Evolutionary conservation across 2,113 vertebrate species (phyloP).

Genomic region (Shinisaurus crocodilurus): DNA sequence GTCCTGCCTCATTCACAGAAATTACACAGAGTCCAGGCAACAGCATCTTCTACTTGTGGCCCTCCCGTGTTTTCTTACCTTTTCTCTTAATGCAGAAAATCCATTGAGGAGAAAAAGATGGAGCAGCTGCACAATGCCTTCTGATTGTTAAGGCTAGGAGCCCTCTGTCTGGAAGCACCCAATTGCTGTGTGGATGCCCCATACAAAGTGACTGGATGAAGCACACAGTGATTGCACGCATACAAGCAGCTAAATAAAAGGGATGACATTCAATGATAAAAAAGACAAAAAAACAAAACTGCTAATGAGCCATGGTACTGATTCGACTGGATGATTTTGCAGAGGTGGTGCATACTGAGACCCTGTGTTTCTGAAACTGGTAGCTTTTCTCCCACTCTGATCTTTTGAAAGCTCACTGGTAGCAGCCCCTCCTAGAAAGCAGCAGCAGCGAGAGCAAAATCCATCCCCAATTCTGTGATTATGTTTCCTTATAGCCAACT

Average conservation of each 20-base stretch:
- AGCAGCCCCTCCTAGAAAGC: background rate
- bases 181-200: background rate
- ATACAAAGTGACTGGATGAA: background rate
- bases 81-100: no score
- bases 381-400: background rate
- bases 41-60: no score
- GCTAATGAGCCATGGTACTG: background rate
- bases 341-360: background rate
- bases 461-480: conserved; percentile 56
- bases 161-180: no score
- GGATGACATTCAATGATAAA: background rate
- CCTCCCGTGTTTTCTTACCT: no score
- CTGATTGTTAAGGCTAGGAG: no score
- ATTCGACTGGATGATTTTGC: background rate
- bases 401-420: background rate
- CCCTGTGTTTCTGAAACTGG: background rate
- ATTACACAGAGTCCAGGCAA: no score
- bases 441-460: conserved; percentile 50
- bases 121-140: no score
- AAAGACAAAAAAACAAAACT: background rate
- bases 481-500: conserved; percentile 51
- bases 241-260: background rate
- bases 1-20: no score
- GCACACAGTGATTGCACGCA: no score
- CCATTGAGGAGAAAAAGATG: no score